Evolutionary conservation across 2,888 invertebrate genomes (phyloP).

Genomic region (Bellardia bayeri): DNA sequence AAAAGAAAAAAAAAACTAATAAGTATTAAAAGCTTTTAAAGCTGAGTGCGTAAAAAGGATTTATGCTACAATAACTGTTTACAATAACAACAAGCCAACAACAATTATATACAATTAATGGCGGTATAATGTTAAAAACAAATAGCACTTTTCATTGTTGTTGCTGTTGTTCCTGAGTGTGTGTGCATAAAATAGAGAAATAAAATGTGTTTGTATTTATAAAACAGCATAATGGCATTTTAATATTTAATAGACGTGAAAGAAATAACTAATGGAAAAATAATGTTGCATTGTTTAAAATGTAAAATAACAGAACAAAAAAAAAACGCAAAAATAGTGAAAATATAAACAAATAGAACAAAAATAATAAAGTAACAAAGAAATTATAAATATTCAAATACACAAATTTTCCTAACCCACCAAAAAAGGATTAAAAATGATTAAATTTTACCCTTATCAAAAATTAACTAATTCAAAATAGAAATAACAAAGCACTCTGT

Average conservation of each 20-base stretch:
- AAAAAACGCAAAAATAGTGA: constrained; percentile 8
- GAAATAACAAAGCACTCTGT: background rate
- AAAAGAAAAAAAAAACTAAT: constrained; percentile 6
- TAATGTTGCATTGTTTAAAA: constrained; percentile 50
- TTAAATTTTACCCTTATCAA: background rate
- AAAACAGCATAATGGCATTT: constrained; percentile 67
- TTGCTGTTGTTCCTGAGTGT: background rate
- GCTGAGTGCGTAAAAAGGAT: background rate
- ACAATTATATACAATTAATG: constrained; percentile 36
- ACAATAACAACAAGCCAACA: constrained; percentile 25
- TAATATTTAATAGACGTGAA: constrained; percentile 65
- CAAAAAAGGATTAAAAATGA: background rate
- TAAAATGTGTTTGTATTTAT: constrained; percentile 45
- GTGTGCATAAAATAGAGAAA: constrained; percentile 8
- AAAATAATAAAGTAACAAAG: background rate
- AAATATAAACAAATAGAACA: constrained; percentile 2
- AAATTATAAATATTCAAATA: background rate
- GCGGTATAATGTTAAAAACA: constrained; percentile 37
- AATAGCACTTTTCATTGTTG: constrained; percentile 11
- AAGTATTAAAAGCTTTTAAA: constrained; percentile 44
- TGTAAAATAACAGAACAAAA: background rate
- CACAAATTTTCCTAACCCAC: background rate
- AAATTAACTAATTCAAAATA: constrained; percentile 10
- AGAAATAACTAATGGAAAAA: constrained; percentile 62
- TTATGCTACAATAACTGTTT: constrained; percentile 3